These are phyloP conservation scores for Catamblyrhynchus diadema DNA, from an alignment of 2,797 vertebrate genomes.

Conservation along the genomic window DNA sequence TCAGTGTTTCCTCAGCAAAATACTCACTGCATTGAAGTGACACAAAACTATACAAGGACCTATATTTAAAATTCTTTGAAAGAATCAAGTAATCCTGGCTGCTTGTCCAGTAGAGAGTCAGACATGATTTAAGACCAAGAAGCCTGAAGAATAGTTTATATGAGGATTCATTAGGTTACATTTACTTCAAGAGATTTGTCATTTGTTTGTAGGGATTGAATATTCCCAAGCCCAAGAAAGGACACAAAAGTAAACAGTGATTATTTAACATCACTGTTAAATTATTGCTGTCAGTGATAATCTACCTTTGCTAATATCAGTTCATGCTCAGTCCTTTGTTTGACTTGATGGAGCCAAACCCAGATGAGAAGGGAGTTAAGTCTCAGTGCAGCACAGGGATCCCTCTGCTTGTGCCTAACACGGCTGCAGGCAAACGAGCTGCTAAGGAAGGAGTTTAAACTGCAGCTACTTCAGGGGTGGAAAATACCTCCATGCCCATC, in stretches of 20 bases:
- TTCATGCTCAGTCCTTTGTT: background rate
- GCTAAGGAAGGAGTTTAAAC: background rate
- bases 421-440: background rate
- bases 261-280: background rate
- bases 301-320: background rate
- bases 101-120: background rate
- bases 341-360: background rate
- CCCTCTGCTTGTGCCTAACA: background rate
- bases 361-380: background rate
- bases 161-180: background rate
- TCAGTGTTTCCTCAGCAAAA: background rate
- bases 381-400: background rate
- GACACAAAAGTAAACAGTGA: background rate
- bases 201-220: background rate
- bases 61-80: background rate
- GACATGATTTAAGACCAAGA: background rate
- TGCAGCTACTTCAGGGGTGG: background rate
- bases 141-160: background rate
- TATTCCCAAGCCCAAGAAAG: background rate
- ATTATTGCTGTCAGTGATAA: background rate
- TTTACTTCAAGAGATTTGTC: background rate
- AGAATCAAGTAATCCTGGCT: background rate
- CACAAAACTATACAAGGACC: background rate
- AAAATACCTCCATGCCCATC: background rate
- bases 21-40: background rate